Evolutionary conservation across 2,888 invertebrate species (phyloP), one percentile per base, ranked within the genome.

Genomic region (Odontocolon sp.): DNA sequence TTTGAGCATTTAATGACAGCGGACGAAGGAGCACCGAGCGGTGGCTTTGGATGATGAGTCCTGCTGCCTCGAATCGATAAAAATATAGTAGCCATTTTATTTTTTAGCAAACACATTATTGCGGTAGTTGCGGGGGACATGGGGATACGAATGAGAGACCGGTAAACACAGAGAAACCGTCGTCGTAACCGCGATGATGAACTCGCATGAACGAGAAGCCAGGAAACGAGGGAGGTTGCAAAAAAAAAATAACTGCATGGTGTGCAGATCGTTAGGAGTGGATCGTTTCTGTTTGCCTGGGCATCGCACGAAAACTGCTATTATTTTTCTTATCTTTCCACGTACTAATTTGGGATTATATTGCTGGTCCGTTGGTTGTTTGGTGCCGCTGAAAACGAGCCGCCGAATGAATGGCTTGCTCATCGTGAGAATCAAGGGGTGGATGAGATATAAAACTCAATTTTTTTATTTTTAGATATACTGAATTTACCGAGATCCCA

Each of bases 1-100:
- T 71, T 76, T 54, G 54, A 63, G 56, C 76, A 57, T 77, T 68
- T 64, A 73, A 77, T 73, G 64, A 72, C 67, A 63, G 54, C 33
- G 33, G n/a, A n/a, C n/a, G n/a, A n/a, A 31, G 23, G 50, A 38
- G 31, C 57, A 16, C 56, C 56, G 52, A 50, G 57, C 57, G 31
- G 8, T 38, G 33, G 45, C n/a, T 57, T 57, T 18, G 5, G 33
- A 56, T 56, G 56, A 56, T 45, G 61, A 56, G 54, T n/a, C 31
- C 47, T 14, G 50, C 56, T 66, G 61, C 72, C 36, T 38, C 59
- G 9, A 64, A 72, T 72, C 72, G 63, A 77, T 72, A 64, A 68
- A 72, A 67, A 64, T 76, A 70, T 70, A 45, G 47, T 50, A 23
- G 56, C 52, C 50, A 3, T 69, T 77, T 71, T 67, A 33, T 71